Percentiles rank a stretch among this genome's conserved stretches.
Evolutionary conservation across 2,113 vertebrate genomes (phyloP).

Genomic region (Oreochromis spilurus): DNA sequence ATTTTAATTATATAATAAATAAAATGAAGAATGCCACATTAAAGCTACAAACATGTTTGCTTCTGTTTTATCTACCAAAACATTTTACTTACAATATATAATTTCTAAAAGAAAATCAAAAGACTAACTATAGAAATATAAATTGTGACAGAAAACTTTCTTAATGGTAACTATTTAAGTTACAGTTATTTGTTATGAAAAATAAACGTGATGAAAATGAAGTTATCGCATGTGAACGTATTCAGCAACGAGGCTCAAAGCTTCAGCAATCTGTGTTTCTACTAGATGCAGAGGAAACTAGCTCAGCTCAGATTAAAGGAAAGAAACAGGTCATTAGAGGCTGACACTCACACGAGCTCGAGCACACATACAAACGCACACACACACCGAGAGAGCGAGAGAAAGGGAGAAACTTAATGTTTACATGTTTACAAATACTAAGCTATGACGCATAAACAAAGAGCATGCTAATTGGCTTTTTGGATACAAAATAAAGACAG

Average conservation of each 20-base stretch:
- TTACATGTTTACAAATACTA: conserved; percentile 39
- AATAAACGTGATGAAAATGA: not conserved
- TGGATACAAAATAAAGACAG: conserved; percentile 7
- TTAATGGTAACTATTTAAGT: not conserved
- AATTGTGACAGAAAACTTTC: not conserved
- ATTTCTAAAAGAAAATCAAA: not conserved
- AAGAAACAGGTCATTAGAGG: conserved; percentile 50
- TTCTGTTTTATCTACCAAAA: not conserved
- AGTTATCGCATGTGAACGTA: not conserved
- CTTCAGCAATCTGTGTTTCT: conserved; percentile 12
- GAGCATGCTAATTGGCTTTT: conserved; percentile 15
- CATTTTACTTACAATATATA: not conserved
- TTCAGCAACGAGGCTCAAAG: not conserved
- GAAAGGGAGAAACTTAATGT: not conserved
- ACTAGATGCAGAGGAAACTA: conserved; percentile 6
- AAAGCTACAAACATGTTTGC: not conserved
- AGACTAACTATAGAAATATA: not conserved
- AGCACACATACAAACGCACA: not conserved
- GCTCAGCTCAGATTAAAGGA: conserved; percentile 57
- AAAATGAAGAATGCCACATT: not conserved
- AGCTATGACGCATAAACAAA: conserved; percentile 14
- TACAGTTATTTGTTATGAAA: not conserved
- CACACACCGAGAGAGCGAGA: not conserved
- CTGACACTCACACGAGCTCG: not conserved
- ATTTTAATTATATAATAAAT: not conserved